These are phyloP conservation scores for Argyra leucocephala DNA, from an alignment of 2,888 invertebrate genomes.

Conservation along the genomic window DNA sequence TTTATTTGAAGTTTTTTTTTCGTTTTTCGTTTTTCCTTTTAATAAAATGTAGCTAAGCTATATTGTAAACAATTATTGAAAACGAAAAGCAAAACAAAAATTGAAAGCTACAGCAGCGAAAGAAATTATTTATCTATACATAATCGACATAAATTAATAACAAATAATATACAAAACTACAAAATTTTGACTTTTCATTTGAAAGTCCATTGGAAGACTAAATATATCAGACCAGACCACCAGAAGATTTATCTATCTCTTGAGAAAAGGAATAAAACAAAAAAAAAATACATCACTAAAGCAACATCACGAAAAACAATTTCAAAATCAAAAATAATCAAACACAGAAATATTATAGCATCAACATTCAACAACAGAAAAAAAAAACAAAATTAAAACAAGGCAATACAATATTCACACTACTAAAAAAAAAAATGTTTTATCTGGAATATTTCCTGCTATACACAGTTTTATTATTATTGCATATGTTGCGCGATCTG, in stretches of 20 bases:
- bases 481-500: not conserved
- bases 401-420: not conserved
- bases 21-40: too few relatives aligned
- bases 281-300: not conserved
- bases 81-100: too few relatives aligned
- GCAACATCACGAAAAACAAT: not conserved
- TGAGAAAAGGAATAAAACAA: not conserved
- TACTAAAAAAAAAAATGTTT: not conserved
- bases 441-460: conserved; percentile 6
- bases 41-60: too few relatives aligned
- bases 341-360: not conserved
- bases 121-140: too few relatives aligned
- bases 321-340: too few relatives aligned
- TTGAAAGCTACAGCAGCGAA: too few relatives aligned
- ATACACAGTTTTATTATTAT: not conserved
- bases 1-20: too few relatives aligned
- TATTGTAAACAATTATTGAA: too few relatives aligned
- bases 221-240: conserved; percentile 22
- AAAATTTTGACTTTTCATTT: conserved; percentile 24
- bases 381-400: too few relatives aligned
- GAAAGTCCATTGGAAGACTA: conserved; percentile 28
- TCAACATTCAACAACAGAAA: not conserved
- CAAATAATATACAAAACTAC: too few relatives aligned
- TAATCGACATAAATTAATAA: too few relatives aligned
- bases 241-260: conserved; percentile 6